Base-by-base conservation (phyloP, 2,797 vertebrate genomes). In the Pseudomugil tenellus region DNA sequence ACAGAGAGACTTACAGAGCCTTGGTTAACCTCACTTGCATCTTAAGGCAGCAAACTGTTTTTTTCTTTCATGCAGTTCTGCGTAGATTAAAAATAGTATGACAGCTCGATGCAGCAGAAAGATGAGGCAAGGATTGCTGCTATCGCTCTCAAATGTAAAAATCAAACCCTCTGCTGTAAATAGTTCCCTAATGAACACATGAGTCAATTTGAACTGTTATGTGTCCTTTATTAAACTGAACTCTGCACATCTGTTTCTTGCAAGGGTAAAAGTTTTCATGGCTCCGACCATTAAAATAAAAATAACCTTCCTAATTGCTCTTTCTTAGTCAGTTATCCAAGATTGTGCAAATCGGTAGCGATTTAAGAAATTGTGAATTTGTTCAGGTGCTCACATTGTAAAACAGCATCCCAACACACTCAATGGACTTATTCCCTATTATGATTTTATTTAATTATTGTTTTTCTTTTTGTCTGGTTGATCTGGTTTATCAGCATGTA, bases 281-380 rank as follows among this genome's bases (percentile, higher is more conserved):
- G 34, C 58, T 28, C 8, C 48, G 72, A 68, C 51, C 39, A 5
- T 25, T 46, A 2, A 53, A 70, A 72, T 67, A 58, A 71, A 74
- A 68, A 4, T 29, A 46, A 3, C 43, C 41, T 60, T 58, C 69
- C 46, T 73, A 49, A 79, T 80, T 70, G 58, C 57, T 49, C 55
- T 19, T 31, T 58, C 46, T 52, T 41, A 6, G 26, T 69, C 51
- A 76, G 86, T 83, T 68, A 31, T 70, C 67, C 71, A 54, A 74
- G 62, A 81, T 62, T 80, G 69, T 31, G 17, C 56, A 63, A 34
- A 51, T 82, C 78, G 77, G 74, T 84, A 82, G 84, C 32, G 72
- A 84, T 87, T 83, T 69, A 70, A 71, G 72, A 79, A 59, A 41
- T 32, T 51, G 74, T 72, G 67, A 79, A 68, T 85, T 81, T 77